phyloP scores from a whole-genome alignment of 2,888 invertebrate genomes.

The Drosophila fungiperda region DNA sequence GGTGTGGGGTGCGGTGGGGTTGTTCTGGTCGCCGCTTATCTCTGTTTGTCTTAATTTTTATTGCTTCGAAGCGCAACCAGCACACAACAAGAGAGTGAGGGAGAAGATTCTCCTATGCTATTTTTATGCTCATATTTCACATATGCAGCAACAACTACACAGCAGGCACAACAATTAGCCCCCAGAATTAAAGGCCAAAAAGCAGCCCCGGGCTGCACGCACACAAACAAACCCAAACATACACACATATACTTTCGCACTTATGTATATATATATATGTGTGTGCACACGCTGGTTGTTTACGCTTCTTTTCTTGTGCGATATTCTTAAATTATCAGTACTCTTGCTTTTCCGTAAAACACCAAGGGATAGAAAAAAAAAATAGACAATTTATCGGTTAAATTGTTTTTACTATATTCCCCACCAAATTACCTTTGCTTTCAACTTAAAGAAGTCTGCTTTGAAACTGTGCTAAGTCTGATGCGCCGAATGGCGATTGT shows the following conservation, averaged over 20 bases:
- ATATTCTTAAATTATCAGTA: conserved; percentile 39
- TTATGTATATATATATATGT: neutral
- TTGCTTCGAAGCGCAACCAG: conserved; percentile 66
- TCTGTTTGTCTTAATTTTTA: conserved; percentile 78
- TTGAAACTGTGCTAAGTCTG: conserved; percentile 43
- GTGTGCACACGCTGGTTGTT: conserved; percentile 31
- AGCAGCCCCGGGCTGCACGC: conserved; percentile 50
- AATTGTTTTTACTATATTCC: conserved; percentile 20
- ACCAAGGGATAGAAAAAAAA: conserved; percentile 12
- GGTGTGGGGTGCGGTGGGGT: conserved; percentile 14
- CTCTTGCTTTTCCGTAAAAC: conserved; percentile 33
- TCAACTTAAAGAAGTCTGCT: conserved; percentile 21
- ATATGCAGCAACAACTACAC: conserved; percentile 48
- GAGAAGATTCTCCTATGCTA: conserved; percentile 62
- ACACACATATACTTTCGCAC: neutral
- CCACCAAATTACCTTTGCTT: neutral
- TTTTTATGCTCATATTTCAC: conserved; percentile 73
- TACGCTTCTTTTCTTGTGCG: conserved; percentile 41
- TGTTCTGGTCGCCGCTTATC: conserved; percentile 61
- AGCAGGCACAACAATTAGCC: conserved; percentile 27
- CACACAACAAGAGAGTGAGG: conserved; percentile 13
- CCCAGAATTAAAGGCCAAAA: conserved; percentile 43
- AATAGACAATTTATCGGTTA: conserved; percentile 31
- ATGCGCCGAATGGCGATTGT: conserved; percentile 9
- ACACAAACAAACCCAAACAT: conserved; percentile 10